These are phyloP conservation scores for Perca flavescens DNA, from an alignment of 2,113 vertebrate genomes.

Conservation along the genomic window DNA sequence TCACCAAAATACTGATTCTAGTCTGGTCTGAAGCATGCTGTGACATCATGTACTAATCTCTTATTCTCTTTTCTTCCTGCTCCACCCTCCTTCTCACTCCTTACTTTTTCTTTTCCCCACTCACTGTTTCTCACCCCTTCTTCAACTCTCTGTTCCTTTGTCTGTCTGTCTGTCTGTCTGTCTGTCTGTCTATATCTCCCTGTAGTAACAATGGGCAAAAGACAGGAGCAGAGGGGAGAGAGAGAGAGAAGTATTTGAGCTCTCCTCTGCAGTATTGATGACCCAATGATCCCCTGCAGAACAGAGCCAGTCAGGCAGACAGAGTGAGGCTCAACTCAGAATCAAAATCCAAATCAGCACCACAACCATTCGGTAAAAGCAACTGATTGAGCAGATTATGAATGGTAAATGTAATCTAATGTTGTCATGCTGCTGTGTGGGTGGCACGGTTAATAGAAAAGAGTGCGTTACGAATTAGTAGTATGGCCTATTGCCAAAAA, in stretches of 20 bases:
- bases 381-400: conserved; percentile 58
- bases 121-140: conserved; percentile 33
- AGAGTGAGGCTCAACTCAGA: conserved; percentile 78
- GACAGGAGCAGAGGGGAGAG: conserved; percentile 76
- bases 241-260: conserved; percentile 77
- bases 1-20: conserved; percentile 73
- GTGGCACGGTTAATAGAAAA: conserved; percentile 69
- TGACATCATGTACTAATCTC: conserved; percentile 80
- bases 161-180: conserved; percentile 51
- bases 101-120: conserved; percentile 3
- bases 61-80: conserved; percentile 71
- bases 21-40: conserved; percentile 68
- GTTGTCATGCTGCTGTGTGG: conserved; percentile 68
- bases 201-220: conserved; percentile 76
- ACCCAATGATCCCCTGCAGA: conserved; percentile 85
- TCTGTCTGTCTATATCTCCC: conserved; percentile 29
- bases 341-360: conserved; percentile 77
- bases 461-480: conserved; percentile 61
- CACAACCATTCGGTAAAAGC: conserved; percentile 64
- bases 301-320: conserved; percentile 81
- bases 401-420: conserved; percentile 73
- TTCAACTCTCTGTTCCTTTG: conserved; percentile 55
- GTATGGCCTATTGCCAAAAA: conserved; percentile 67
- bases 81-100: conserved; percentile 61
- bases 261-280: conserved; percentile 85